Conservation (phyloP, 2,888 invertebrate species). For the Leucophenga maculata region DNA sequence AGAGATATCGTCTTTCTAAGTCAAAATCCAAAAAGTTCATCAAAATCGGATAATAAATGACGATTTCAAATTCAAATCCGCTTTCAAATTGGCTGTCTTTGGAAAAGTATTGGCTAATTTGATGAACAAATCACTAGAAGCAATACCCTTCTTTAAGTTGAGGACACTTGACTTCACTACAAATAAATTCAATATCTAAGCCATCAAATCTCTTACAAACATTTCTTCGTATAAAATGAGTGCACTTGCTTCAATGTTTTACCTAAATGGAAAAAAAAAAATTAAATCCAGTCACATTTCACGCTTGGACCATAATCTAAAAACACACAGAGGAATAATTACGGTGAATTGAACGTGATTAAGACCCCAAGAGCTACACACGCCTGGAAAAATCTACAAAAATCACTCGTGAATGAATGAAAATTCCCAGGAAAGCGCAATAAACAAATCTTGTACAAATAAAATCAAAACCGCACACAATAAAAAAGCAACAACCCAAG, state of each 20-base stretch:
- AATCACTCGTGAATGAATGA: slow-evolving; percentile 15
- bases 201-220: too few species aligned
- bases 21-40: too few species aligned
- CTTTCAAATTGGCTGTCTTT: too few species aligned
- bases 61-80: too few species aligned
- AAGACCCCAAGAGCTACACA: slow-evolving; percentile 46
- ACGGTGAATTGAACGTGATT: slow-evolving; percentile 62
- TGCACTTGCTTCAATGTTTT: background rate
- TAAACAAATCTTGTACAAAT: slow-evolving; percentile 23
- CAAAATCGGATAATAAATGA: too few species aligned
- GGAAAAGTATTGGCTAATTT: too few species aligned
- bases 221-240: slow-evolving; percentile 10
- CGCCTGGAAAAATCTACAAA: slow-evolving; percentile 19
- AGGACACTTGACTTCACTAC: too few species aligned
- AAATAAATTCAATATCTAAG: background rate
- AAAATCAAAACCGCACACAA: slow-evolving; percentile 3
- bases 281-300: slow-evolving; percentile 63
- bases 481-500: slow-evolving; percentile 43
- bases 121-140: too few species aligned
- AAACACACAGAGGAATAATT: slow-evolving; percentile 60
- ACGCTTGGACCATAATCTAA: slow-evolving; percentile 29
- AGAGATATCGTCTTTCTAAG: too few species aligned
- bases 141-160: too few species aligned
- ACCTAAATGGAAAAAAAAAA: slow-evolving; percentile 26
- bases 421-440: slow-evolving; percentile 60